Conservation (phyloP, 2,113 vertebrate species). For the Hymenochirus boettgeri region DNA sequence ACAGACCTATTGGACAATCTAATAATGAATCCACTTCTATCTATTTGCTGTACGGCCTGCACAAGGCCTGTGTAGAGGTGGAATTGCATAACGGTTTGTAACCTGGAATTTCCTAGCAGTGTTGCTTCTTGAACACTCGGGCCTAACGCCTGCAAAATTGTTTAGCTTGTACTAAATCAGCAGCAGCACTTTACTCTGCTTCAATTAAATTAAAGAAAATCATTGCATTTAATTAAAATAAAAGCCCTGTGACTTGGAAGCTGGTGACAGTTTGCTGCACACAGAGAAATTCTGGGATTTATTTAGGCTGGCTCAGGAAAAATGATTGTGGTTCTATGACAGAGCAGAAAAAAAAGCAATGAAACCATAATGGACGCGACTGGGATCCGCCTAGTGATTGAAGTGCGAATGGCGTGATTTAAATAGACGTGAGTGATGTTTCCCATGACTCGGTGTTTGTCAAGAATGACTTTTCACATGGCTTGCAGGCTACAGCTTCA, state of each 20-base stretch:
- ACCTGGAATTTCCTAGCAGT: not conserved
- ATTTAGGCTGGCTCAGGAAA: constrained; percentile 42
- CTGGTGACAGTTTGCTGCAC: constrained; percentile 46
- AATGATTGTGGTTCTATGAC: constrained; percentile 26
- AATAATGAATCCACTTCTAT: no score
- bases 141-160: constrained; percentile 48
- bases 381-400: constrained; percentile 40
- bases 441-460: not conserved
- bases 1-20: no score
- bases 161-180: constrained; percentile 59
- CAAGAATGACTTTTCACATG: not conserved
- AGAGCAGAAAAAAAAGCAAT: not conserved
- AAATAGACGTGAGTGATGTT: constrained; percentile 24
- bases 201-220: constrained; percentile 71
- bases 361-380: constrained; percentile 29
- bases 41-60: no score
- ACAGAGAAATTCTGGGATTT: constrained; percentile 51
- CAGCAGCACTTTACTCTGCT: constrained; percentile 57
- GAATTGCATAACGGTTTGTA: not conserved
- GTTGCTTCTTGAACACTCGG: not conserved
- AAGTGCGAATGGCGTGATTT: constrained; percentile 8
- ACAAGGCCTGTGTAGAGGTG: no score
- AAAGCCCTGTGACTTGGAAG: constrained; percentile 67
- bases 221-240: constrained; percentile 84
- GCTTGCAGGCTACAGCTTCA: constrained; percentile 3